Base-by-base conservation (phyloP, 1,140 invertebrate species). In the Wiebesia pumilae region DNA sequence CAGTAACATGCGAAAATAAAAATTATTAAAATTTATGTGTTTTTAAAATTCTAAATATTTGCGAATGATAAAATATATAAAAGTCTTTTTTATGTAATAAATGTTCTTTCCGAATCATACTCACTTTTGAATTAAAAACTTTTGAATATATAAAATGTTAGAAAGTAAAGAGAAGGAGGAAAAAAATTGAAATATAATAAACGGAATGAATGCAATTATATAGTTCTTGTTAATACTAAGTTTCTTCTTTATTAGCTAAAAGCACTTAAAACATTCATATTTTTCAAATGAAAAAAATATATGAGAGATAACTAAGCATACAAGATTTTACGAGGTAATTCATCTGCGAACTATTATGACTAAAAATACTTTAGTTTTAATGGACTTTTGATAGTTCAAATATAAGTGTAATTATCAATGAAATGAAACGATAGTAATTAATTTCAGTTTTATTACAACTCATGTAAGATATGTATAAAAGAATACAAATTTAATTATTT, bases 341-440 rank as follows among this genome's bases (percentile, higher is more conserved):
- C 16, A 71, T 71, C 35, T 21, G 21, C 24, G 21, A 12, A 43
- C 24, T 43, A 43, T 43, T 75, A 75, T 73, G 69, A 73, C 7
- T 75, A 43, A 75, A 73, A 75, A 43, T 71, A 75, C 21, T 75
- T 75, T 24, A 16, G 33, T 71, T 71, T 71, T 40, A 27, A 38
- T 73, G 24, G 3, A 40, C 27, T 75, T 43, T 43, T 12, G 0
- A 43, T 75, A 33, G 38, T 75, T 12, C 4, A 43, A 14, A 75
- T 75, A 27, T 75, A n/a, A 43, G 24, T 75, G 71, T 75, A 43
- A 43, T 43, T n/a, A 75, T 75, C 27, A 75, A 75, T 75, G 24
- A 71, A 43, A 3, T 75, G 27, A 43, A 73, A 73, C 6, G 21
- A n/a, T 0, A 24, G n/a, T 24, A 38, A 38, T 33, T 33, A 38